Conservation (phyloP, 2,888 invertebrate genomes). For the Hypena proboscidalis region DNA sequence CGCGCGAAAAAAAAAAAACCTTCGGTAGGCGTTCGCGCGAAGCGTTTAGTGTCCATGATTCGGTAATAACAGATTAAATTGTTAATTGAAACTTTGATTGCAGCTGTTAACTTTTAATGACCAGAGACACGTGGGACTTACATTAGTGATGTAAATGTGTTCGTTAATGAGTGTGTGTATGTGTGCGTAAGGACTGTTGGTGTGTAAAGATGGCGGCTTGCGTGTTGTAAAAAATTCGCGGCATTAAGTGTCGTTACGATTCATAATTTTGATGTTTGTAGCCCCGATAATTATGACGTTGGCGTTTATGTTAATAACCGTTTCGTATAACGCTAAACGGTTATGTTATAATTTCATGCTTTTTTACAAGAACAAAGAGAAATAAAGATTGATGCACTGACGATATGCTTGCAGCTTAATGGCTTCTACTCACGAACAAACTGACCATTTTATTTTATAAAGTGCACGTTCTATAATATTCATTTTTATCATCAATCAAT, state of each 20-base stretch:
- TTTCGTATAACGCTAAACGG: constrained; percentile 16
- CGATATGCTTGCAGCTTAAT: constrained; percentile 2
- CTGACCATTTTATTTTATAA: neutral
- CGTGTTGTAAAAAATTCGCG: constrained; percentile 56
- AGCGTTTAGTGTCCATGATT: constrained; percentile 52
- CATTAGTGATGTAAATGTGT: constrained; percentile 82
- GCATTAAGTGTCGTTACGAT: constrained; percentile 45
- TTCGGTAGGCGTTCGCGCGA: constrained; percentile 54
- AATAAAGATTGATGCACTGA: constrained; percentile 3
- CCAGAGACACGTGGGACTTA: constrained; percentile 61
- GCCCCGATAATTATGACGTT: constrained; percentile 22
- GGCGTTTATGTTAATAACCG: constrained; percentile 12
- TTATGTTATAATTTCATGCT: constrained; percentile 9
- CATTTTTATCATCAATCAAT: too few relatives aligned
- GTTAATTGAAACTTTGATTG: constrained; percentile 67
- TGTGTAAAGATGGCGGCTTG: constrained; percentile 60
- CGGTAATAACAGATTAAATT: constrained; percentile 45
- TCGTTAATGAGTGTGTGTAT: constrained; percentile 72
- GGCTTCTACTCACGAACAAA: neutral
- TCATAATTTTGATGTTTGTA: constrained; percentile 22
- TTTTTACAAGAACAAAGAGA: constrained; percentile 23
- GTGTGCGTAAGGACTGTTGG: constrained; percentile 69
- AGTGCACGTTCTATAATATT: too few relatives aligned
- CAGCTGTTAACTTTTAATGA: constrained; percentile 50
- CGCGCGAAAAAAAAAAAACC: constrained; percentile 42